Evolutionary conservation across 2,113 vertebrate species (phyloP).

Genomic region (Bubalus kerabau): DNA sequence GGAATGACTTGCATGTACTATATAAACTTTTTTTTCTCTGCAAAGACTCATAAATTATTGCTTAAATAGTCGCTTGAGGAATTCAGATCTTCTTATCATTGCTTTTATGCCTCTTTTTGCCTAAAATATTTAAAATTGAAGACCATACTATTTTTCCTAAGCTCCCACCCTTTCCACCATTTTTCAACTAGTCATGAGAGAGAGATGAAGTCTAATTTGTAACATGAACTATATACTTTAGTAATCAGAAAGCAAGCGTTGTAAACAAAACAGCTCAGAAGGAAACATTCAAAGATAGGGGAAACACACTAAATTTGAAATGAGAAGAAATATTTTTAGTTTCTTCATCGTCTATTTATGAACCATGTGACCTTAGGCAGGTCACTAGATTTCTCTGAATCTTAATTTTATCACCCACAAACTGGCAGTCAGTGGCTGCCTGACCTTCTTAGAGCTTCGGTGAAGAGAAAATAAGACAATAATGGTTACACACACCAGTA

Average conservation of each 20-base stretch:
- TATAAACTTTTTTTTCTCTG: constrained; percentile 2
- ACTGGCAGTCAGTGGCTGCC: not conserved
- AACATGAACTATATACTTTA: not conserved
- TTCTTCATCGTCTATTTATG: not conserved
- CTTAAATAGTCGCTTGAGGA: not conserved
- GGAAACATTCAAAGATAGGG: not conserved
- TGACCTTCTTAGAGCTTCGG: not conserved
- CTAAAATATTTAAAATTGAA: constrained; percentile 42
- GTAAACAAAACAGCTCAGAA: not conserved
- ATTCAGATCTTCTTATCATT: not conserved
- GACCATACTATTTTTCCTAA: not conserved
- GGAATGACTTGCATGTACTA: not conserved
- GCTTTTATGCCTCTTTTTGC: constrained; percentile 5
- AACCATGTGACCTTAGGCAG: not conserved
- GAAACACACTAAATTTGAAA: not conserved
- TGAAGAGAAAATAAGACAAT: not conserved
- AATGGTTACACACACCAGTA: not conserved
- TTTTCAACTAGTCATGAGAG: not conserved
- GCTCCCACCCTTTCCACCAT: not conserved
- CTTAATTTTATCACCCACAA: not conserved
- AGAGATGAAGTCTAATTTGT: not conserved
- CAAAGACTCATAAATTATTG: not conserved
- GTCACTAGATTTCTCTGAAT: not conserved
- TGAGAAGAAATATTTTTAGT: not conserved
- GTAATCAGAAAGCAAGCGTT: not conserved